A percentile compares a stretch with the other conserved stretches of the same genome.
phyloP scores from a whole-genome alignment of 2,113 vertebrate species.

The human region DNA sequence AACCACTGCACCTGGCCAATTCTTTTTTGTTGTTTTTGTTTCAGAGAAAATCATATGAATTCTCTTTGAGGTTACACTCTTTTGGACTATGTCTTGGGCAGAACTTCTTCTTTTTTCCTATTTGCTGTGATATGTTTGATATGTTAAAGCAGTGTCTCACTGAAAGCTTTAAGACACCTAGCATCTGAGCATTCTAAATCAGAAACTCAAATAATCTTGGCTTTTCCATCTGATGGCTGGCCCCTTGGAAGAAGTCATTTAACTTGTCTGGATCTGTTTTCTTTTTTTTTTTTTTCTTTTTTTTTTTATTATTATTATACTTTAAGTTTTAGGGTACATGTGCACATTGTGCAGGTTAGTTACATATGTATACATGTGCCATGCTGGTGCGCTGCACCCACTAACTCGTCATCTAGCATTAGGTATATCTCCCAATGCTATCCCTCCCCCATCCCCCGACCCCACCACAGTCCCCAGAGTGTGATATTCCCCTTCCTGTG shows the following conservation, averaged over 20 bases:
- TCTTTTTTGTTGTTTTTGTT: not conserved
- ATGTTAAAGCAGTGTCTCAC: not conserved
- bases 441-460: too few relatives aligned
- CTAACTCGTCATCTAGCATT: too few relatives aligned
- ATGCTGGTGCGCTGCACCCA: too few relatives aligned
- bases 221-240: not conserved
- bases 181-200: not conserved
- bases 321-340: too few relatives aligned
- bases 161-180: not conserved
- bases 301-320: too few relatives aligned
- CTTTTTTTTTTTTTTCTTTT: too few relatives aligned
- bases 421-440: too few relatives aligned
- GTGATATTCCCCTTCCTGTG: too few relatives aligned
- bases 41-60: not conserved
- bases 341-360: too few relatives aligned
- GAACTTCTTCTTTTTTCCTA: not conserved
- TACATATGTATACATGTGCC: too few relatives aligned
- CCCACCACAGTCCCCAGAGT: too few relatives aligned
- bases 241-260: constrained; percentile 37
- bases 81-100: constrained; percentile 15
- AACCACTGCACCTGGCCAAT: not conserved
- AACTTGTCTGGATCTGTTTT: constrained; percentile 32
- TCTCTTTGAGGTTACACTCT: not conserved
- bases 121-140: not conserved
- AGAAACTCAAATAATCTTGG: not conserved